A percentile compares a stretch with the other conserved stretches of the same genome.
Evolutionary conservation across 2,113 vertebrate species (phyloP).

Genomic region (Gavia stellata): DNA sequence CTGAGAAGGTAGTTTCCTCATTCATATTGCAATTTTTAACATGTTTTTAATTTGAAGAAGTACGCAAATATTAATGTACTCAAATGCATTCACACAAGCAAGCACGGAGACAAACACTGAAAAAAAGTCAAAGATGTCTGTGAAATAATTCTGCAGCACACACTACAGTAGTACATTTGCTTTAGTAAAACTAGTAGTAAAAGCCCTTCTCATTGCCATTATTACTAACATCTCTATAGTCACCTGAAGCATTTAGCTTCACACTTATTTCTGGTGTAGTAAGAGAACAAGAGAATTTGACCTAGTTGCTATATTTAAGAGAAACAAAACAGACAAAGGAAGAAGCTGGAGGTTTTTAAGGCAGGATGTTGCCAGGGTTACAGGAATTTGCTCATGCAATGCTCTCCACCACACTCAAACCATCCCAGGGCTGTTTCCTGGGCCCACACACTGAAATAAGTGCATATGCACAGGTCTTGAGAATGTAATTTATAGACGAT

Average conservation of each 20-base stretch:
- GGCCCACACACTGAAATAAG: neutral
- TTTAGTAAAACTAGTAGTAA: neutral
- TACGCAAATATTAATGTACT: neutral
- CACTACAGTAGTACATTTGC: neutral
- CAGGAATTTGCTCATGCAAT: neutral
- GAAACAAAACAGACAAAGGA: neutral
- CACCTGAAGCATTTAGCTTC: neutral
- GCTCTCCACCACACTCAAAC: neutral
- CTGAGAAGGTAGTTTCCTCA: neutral
- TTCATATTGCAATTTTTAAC: neutral
- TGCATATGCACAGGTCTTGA: neutral
- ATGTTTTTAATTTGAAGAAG: neutral
- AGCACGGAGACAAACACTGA: neutral
- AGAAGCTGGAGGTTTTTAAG: neutral
- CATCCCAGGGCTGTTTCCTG: neutral
- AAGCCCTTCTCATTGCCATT: neutral
- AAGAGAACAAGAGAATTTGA: neutral
- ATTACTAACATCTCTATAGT: neutral
- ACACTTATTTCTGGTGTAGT: neutral
- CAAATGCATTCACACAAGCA: neutral
- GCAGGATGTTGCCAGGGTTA: conserved; percentile 2
- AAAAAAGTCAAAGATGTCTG: neutral
- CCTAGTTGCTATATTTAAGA: neutral
- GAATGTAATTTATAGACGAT: neutral
- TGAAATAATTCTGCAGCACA: neutral